Evolutionary conservation across 2,113 vertebrate genomes (phyloP).

Genomic region (Esox niger): DNA sequence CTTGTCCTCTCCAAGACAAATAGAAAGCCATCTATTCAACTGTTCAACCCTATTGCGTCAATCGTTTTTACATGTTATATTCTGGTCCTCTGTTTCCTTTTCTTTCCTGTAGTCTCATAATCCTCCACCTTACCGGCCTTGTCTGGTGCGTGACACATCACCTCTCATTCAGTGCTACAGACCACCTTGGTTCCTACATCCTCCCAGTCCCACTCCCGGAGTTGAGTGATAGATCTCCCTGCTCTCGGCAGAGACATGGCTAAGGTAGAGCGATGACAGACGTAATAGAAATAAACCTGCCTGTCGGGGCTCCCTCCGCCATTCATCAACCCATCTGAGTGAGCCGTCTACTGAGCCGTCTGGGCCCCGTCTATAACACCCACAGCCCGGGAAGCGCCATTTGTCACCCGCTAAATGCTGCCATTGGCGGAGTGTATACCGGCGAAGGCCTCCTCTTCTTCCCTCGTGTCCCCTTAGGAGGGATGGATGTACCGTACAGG

Average conservation of each 20-base stretch:
- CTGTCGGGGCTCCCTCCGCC: constrained; percentile 82
- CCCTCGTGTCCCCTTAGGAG: constrained; percentile 40
- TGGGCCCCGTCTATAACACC: constrained; percentile 24
- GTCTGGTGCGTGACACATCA: not conserved
- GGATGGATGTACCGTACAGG: constrained; percentile 39
- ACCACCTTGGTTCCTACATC: constrained; percentile 1
- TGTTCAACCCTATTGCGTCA: constrained; percentile 86
- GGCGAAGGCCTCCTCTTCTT: constrained; percentile 30
- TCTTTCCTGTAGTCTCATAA: too few species aligned
- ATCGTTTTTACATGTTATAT: constrained; percentile 43
- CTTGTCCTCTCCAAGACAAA: constrained; percentile 18
- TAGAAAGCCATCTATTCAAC: constrained; percentile 48
- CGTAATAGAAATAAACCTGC: constrained; percentile 92
- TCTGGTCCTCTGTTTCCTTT: not conserved
- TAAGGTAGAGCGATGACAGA: constrained; percentile 81
- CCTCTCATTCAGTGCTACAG: too few species aligned
- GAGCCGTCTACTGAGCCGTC: constrained; percentile 55
- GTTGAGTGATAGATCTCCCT: constrained; percentile 77
- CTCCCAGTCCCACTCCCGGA: constrained; percentile 34
- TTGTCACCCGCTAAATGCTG: constrained; percentile 67
- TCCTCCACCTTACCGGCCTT: not conserved
- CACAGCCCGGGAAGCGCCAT: constrained; percentile 60
- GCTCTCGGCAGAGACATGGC: constrained; percentile 57
- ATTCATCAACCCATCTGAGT: constrained; percentile 90
- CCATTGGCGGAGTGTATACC: constrained; percentile 35